Evolutionary conservation across 1,140 invertebrate species (phyloP), one percentile per base, ranked within the genome.

Genomic region (Acromyrmex charruanus): DNA sequence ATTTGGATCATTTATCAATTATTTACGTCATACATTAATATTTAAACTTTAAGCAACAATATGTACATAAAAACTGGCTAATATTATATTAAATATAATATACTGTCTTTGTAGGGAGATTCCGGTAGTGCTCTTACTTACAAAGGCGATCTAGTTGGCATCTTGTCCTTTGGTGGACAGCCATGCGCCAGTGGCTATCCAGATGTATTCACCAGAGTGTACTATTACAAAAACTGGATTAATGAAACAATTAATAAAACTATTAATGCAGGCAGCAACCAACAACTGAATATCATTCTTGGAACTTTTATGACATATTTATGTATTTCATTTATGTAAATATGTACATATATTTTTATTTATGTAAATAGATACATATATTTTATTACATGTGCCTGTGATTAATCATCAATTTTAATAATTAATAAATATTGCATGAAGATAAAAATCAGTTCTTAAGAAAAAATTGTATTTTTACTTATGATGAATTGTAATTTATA

Each of bases 191-290:
- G 0, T 4, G 51, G 51, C 3, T 0, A 4, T 58, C 28, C 72
- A 55, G 72, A 75, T 58, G n/a, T 75, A 5, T 75, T 21, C n/a
- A 75, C 72, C 3, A 75, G 3, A 2, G 72, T 75, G 0, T 35
- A 35, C n/a, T 0, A 12, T 7, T 39, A 35, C n/a, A 39, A 2
- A 39, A 0, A 5, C 0, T 75, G 72, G 72, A 6, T 75, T 21
- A 39, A 39, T 39, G 0, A 21, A 5, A 39, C 0, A 53, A 6
- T 75, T 21, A 39, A 39, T 39, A 0, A 21, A 5, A 39, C 0
- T 10, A 44, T 44, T 44, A 44, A 44, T 44, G 39, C 39, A 44
- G 39, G 39, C 39, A 44, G 39, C 39, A 44, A 44, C 2, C 28
- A 35, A 35, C 72, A 58, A 53, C 35, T 18, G 6, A 75, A 55